Percentiles rank a stretch among this genome's conserved stretches.
These are phyloP conservation scores for Stegodyphus mimosarum DNA, from an alignment of 1,140 invertebrate genomes.

Conservation along the genomic window DNA sequence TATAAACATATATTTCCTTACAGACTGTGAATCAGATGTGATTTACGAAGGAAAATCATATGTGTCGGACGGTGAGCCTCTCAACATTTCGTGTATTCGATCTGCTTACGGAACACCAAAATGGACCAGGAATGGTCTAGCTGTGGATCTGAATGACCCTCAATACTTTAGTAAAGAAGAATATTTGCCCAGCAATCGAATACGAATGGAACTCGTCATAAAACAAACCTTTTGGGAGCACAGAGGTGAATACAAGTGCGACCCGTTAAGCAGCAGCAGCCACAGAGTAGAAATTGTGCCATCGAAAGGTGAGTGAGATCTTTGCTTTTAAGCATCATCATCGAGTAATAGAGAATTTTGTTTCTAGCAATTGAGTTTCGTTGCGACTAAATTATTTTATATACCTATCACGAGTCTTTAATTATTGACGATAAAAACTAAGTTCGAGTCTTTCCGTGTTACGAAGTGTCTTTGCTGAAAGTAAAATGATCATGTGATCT, in stretches of 20 bases:
- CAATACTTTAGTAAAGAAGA: not conserved
- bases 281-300: slow-evolving; percentile 41
- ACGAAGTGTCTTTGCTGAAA: too few species aligned
- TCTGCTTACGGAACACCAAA: slow-evolving; percentile 42
- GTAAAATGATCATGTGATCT: too few species aligned
- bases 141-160: not conserved
- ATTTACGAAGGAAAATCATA: slow-evolving; percentile 53
- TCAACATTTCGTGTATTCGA: slow-evolving; percentile 52
- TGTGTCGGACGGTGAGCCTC: slow-evolving; percentile 40
- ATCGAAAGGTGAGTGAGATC: slow-evolving; percentile 12
- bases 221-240: slow-evolving; percentile 6
- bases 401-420: too few species aligned
- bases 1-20: not conserved
- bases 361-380: too few species aligned
- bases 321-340: not conserved
- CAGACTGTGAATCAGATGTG: slow-evolving; percentile 26
- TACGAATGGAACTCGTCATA: slow-evolving; percentile 15
- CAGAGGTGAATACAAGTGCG: slow-evolving; percentile 55
- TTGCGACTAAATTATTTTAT: too few species aligned
- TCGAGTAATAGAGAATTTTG: too few species aligned
- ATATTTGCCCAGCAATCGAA: not conserved
- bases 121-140: slow-evolving; percentile 54
- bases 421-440: too few species aligned
- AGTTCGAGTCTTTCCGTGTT: too few species aligned
- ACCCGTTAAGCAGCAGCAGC: not conserved